phyloP scores from a whole-genome alignment of 64 coral and sea anemone species.

The Stylophora pistillata region DNA sequence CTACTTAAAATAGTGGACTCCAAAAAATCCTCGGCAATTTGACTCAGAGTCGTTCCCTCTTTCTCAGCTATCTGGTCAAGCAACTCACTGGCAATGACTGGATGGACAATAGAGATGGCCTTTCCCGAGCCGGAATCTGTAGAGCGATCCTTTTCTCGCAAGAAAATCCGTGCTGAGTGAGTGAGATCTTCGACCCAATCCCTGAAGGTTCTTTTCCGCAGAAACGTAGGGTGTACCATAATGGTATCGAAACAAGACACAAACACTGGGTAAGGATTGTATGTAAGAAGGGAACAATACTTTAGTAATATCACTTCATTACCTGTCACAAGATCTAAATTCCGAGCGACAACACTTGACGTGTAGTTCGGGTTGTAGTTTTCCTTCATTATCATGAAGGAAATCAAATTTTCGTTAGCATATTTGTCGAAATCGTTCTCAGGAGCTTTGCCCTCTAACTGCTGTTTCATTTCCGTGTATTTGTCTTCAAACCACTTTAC shows the following conservation, averaged over 20 bases:
- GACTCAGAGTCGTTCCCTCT: conserved; percentile 19
- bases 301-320: conserved; percentile 30
- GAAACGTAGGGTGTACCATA: conserved; percentile 27
- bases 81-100: conserved; percentile 34
- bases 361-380: conserved; percentile 59
- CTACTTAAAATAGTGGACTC: conserved; percentile 22
- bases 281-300: conserved; percentile 47
- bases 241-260: conserved; percentile 56
- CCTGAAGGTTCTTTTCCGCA: neutral
- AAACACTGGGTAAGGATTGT: conserved; percentile 44
- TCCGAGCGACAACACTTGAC: conserved; percentile 32
- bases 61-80: conserved; percentile 18
- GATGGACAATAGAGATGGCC: conserved; percentile 56
- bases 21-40: conserved; percentile 31
- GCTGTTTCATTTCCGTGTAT: conserved; percentile 30
- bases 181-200: conserved; percentile 65
- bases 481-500: conserved; percentile 61
- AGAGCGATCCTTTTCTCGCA: conserved; percentile 35
- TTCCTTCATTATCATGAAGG: conserved; percentile 73
- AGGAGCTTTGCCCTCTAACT: conserved; percentile 7
- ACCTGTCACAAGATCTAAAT: conserved; percentile 29
- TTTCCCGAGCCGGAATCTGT: conserved; percentile 45
- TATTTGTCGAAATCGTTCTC: conserved; percentile 54
- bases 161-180: conserved; percentile 45
- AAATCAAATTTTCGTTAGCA: conserved; percentile 55